A percentile compares a stretch with the other conserved stretches of the same genome.
Conservation (phyloP, 2,113 vertebrate species). For the Gavia stellata region DNA sequence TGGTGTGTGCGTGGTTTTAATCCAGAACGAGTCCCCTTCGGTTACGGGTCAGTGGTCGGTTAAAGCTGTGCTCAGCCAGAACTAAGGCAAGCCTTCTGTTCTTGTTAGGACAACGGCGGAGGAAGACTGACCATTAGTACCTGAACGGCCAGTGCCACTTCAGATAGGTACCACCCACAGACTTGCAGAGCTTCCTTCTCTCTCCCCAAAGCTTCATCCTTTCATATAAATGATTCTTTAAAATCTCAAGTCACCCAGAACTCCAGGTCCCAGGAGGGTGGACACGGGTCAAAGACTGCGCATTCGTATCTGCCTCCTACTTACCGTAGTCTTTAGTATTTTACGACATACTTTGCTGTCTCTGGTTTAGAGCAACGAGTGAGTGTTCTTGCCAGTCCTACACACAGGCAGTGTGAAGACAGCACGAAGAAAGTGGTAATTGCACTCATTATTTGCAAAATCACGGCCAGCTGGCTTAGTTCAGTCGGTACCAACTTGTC, state of each 20-base stretch:
- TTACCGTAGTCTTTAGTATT: not conserved
- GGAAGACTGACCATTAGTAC: not conserved
- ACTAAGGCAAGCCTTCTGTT: not conserved
- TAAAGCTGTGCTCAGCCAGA: not conserved
- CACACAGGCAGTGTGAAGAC: not conserved
- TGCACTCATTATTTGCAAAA: not conserved
- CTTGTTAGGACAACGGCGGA: not conserved
- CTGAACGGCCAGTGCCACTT: not conserved
- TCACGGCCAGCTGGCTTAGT: not conserved
- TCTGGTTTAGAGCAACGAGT: not conserved
- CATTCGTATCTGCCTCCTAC: not conserved
- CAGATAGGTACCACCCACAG: not conserved
- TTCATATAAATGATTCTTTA: not conserved
- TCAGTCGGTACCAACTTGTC: not conserved
- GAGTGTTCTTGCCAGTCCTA: not conserved
- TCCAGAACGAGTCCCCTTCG: rapidly evolving
- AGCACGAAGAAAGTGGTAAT: not conserved
- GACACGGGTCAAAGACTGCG: rapidly evolving
- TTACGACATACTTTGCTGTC: not conserved
- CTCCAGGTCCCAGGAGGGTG: not conserved
- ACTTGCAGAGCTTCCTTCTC: not conserved
- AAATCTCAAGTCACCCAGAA: not conserved
- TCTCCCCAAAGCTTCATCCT: not conserved
- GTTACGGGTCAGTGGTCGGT: rapidly evolving
- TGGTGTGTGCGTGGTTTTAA: not conserved